These are phyloP conservation scores for Entomobrya proxima DNA, from an alignment of 2,888 invertebrate genomes.

Conservation along the genomic window DNA sequence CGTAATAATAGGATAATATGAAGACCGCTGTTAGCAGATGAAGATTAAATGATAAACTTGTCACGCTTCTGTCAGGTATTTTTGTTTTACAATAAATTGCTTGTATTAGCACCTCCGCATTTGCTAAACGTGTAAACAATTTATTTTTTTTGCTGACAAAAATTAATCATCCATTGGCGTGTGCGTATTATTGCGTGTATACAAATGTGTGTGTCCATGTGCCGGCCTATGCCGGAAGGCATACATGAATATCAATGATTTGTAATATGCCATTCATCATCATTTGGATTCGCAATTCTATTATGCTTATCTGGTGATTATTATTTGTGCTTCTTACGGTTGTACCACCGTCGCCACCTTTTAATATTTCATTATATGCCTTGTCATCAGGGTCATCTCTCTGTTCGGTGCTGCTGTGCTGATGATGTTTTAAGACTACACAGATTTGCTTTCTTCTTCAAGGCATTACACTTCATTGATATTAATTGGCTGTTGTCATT, in stretches of 20 bases:
- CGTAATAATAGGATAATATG: conserved; percentile 22
- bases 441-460: conserved; percentile 51
- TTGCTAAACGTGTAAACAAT: conserved; percentile 46
- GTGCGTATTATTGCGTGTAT: not conserved
- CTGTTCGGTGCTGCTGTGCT: not conserved
- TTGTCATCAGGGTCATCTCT: conserved; percentile 66
- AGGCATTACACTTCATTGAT: conserved; percentile 50
- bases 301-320: not conserved
- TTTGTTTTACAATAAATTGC: conserved; percentile 59
- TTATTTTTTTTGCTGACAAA: conserved; percentile 46
- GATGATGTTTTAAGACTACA: too few relatives aligned
- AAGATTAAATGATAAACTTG: conserved; percentile 60
- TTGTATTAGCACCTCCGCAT: conserved; percentile 49
- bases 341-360: conserved; percentile 21
- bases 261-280: conserved; percentile 50
- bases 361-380: conserved; percentile 42
- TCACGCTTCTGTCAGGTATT: conserved; percentile 44
- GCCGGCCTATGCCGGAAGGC: conserved; percentile 61
- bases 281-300: conserved; percentile 4
- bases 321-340: not conserved
- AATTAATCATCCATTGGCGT: conserved; percentile 54
- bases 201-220: not conserved
- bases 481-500: conserved; percentile 61
- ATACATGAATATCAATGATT: conserved; percentile 49
- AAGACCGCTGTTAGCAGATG: not conserved